Conservation (phyloP, 2,888 invertebrate genomes). For the Rhagophthalmus giganteus region DNA sequence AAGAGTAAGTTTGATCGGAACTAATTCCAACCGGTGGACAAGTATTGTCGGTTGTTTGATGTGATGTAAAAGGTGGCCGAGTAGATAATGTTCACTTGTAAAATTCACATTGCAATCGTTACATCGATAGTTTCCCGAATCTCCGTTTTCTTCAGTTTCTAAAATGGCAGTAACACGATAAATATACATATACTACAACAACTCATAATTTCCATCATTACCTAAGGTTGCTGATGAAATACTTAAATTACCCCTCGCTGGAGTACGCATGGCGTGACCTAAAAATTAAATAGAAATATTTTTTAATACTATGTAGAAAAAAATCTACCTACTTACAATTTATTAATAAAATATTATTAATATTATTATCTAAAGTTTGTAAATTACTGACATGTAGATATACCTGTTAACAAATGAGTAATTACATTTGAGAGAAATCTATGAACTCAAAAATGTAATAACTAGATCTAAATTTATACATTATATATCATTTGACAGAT, state of each 20-base stretch:
- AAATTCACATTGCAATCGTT: conserved; percentile 60
- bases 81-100: conserved; percentile 55
- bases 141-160: not conserved
- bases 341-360: no score
- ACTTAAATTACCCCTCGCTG: conserved; percentile 10
- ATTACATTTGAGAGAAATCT: no score
- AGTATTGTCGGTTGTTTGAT: conserved; percentile 60
- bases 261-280: conserved; percentile 16
- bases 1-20: conserved; percentile 57
- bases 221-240: not conserved
- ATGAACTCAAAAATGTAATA: no score
- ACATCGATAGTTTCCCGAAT: conserved; percentile 51
- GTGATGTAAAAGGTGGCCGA: conserved; percentile 61
- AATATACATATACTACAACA: not conserved
- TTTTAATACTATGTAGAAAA: no score
- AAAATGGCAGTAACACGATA: not conserved
- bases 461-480: no score
- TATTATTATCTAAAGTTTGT: no score
- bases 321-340: no score
- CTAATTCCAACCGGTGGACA: conserved; percentile 57
- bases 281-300: conserved; percentile 5
- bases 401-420: no score
- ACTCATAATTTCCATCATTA: not conserved
- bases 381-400: no score
- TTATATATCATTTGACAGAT: no score